Conservation (phyloP, 2,113 vertebrate species). For the Corvus cornix region DNA sequence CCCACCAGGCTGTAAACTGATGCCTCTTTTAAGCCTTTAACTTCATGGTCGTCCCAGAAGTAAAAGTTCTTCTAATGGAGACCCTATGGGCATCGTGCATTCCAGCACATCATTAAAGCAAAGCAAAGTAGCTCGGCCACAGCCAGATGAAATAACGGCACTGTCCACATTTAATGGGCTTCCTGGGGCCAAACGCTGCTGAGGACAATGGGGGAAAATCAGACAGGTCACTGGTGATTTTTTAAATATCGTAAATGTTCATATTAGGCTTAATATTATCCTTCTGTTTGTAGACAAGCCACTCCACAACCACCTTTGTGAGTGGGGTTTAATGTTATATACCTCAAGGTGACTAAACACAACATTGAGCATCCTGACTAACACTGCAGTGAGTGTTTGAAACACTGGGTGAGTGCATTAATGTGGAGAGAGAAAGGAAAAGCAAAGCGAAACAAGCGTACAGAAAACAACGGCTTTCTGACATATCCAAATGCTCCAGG, state of each 20-base stretch:
- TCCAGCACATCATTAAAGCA: conserved; percentile 94
- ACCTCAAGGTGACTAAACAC: conserved; percentile 60
- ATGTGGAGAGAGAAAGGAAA: neutral
- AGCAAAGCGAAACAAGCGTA: neutral
- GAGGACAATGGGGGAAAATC: conserved; percentile 69
- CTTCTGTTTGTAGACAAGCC: conserved; percentile 64
- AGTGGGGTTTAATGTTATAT: conserved; percentile 63
- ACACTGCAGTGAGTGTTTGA: neutral
- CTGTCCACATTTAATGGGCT: conserved; percentile 85
- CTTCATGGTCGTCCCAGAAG: conserved; percentile 81
- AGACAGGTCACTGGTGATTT: conserved; percentile 65
- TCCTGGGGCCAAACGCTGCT: conserved; percentile 81
- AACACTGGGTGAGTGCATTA: neutral
- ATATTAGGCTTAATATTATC: conserved; percentile 59
- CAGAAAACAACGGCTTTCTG: neutral
- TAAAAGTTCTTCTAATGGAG: conserved; percentile 91
- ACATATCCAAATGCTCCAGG: neutral
- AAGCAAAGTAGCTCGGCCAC: conserved; percentile 83
- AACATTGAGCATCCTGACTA: conserved; percentile 28
- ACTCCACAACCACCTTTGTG: conserved; percentile 57
- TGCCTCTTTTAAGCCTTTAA: conserved; percentile 85
- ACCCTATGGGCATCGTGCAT: conserved; percentile 89
- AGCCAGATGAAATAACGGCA: conserved; percentile 89
- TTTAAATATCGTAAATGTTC: conserved; percentile 59
- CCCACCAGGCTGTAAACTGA: conserved; percentile 90